Conservation (phyloP, 2,113 vertebrate genomes). For the Tupaia tana region DNA sequence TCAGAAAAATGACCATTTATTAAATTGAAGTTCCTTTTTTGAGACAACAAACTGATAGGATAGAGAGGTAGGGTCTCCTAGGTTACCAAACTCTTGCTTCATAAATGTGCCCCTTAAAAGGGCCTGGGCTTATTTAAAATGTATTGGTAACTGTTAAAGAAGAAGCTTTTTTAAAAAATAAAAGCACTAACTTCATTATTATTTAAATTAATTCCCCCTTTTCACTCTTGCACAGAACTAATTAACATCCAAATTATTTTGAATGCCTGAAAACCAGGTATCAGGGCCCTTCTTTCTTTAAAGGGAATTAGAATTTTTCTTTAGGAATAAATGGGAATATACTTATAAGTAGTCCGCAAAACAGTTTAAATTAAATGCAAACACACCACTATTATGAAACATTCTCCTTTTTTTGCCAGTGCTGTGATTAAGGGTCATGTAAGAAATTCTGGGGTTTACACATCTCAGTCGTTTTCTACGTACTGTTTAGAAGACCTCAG, state of each 20-base stretch:
- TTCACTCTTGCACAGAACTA: slow-evolving; percentile 57
- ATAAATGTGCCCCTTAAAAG: slow-evolving; percentile 69
- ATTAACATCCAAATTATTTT: slow-evolving; percentile 60
- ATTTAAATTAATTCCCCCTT: slow-evolving; percentile 73
- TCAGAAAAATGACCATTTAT: slow-evolving; percentile 31
- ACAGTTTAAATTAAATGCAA: slow-evolving; percentile 60
- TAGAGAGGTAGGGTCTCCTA: slow-evolving; percentile 72
- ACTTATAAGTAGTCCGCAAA: slow-evolving; percentile 31
- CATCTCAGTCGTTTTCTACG: slow-evolving; percentile 2
- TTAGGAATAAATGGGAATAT: slow-evolving; percentile 29
- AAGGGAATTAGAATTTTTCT: slow-evolving; percentile 42
- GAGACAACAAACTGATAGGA: background rate
- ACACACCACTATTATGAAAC: background rate
- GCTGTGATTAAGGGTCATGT: background rate
- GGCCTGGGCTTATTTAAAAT: slow-evolving; percentile 45
- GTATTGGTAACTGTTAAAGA: slow-evolving; percentile 76
- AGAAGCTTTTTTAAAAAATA: slow-evolving; percentile 47
- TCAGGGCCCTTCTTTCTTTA: background rate
- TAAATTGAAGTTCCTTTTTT: slow-evolving; percentile 48
- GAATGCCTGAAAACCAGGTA: slow-evolving; percentile 26
- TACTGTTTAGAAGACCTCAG: background rate
- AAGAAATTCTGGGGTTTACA: slow-evolving; percentile 27
- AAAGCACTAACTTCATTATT: slow-evolving; percentile 55
- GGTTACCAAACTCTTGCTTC: slow-evolving; percentile 76
- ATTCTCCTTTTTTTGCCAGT: background rate